Percentiles rank a stretch among this genome's conserved stretches.
These are phyloP conservation scores for Acanthisitta chloris DNA, from an alignment of 2,113 vertebrate genomes.

Conservation along the genomic window DNA sequence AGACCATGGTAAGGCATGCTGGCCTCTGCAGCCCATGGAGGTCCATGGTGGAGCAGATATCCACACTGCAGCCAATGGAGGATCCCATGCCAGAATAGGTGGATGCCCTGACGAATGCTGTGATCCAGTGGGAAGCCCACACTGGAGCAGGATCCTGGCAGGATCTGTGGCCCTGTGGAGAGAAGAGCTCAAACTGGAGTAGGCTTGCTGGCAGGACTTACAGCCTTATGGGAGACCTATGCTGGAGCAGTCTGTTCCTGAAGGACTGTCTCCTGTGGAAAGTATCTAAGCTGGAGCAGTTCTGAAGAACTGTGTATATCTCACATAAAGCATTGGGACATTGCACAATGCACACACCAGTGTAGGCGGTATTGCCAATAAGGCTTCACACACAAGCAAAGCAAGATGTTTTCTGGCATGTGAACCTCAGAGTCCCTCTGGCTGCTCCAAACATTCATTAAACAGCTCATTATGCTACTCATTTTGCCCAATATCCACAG, in stretches of 20 bases:
- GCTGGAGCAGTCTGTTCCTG: neutral
- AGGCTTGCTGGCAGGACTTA: neutral
- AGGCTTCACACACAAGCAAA: neutral
- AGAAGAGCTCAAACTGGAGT: neutral
- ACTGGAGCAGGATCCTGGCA: neutral
- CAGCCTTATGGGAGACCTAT: neutral
- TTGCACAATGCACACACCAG: neutral
- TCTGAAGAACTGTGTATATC: neutral
- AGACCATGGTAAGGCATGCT: neutral
- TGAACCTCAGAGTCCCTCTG: neutral
- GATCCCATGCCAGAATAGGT: neutral
- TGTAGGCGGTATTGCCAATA: neutral
- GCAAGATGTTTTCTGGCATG: neutral
- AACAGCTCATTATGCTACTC: neutral
- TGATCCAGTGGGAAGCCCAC: neutral
- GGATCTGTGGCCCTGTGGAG: neutral
- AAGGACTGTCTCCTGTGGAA: neutral
- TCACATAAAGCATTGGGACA: neutral
- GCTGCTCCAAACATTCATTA: neutral
- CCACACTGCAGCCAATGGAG: fast-evolving
- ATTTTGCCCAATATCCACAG: neutral
- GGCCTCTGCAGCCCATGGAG: neutral
- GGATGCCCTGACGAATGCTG: neutral
- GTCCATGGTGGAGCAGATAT: neutral
- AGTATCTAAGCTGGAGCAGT: neutral